Evolutionary conservation across 2,113 vertebrate genomes (phyloP).

Genomic region (Cebus imitator): DNA sequence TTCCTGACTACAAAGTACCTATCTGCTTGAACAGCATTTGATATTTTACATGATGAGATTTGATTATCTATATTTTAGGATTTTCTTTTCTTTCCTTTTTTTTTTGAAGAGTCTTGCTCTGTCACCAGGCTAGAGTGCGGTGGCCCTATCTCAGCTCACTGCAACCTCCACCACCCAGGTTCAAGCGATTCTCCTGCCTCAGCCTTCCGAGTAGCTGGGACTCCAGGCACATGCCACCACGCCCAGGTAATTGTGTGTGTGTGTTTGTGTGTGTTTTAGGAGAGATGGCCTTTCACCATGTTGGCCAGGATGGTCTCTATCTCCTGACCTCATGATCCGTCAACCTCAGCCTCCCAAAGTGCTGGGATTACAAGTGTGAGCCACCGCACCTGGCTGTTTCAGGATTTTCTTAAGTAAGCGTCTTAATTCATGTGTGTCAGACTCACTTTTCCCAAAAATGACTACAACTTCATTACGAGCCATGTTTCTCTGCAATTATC

Average conservation of each 20-base stretch:
- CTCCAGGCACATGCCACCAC: accelerated
- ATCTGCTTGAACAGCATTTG: not conserved
- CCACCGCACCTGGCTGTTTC: not conserved
- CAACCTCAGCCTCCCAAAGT: not conserved
- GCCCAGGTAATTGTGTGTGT: not conserved
- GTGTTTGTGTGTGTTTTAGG: no score
- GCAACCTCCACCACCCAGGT: not conserved
- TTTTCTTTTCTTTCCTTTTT: not conserved
- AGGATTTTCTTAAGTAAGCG: not conserved
- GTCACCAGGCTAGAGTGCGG: not conserved
- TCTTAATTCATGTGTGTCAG: not conserved
- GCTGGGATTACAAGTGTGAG: not conserved
- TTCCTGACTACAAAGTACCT: not conserved
- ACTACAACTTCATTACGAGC: not conserved
- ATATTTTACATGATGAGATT: not conserved
- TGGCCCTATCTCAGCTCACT: not conserved
- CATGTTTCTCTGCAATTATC: not conserved
- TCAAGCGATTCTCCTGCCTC: not conserved
- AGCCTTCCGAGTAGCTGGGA: not conserved
- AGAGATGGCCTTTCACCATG: not conserved
- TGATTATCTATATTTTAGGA: not conserved
- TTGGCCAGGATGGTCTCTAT: not conserved
- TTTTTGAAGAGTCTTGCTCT: not conserved
- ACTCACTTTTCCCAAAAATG: not conserved
- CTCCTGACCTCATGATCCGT: not conserved